Conservation (phyloP, 1,140 invertebrate species). For the Hormaphis cornu region DNA sequence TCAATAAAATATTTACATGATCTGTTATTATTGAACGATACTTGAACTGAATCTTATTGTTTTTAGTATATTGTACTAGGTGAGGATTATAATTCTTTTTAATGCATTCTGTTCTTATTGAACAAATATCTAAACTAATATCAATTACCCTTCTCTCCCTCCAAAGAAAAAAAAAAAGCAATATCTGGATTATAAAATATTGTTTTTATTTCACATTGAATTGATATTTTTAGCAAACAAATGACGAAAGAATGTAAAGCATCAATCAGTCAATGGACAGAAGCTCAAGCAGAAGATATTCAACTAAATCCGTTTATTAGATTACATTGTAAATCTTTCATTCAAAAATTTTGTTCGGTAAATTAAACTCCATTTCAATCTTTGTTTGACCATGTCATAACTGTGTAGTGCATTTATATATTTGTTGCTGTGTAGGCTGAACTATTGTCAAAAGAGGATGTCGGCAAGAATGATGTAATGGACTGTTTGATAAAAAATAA, state of each 20-base stretch:
- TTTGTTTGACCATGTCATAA: no score
- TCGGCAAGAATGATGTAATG: slow-evolving; percentile 60
- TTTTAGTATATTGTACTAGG: no score
- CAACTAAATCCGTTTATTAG: slow-evolving; percentile 79
- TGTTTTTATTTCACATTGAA: no score
- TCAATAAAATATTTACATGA: no score
- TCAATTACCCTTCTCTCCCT: no score
- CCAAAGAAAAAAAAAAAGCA: no score
- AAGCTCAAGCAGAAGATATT: slow-evolving; percentile 74
- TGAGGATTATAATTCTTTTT: no score
- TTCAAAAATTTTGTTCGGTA: slow-evolving; percentile 71
- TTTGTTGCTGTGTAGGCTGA: not conserved
- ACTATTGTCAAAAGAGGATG: slow-evolving; percentile 9
- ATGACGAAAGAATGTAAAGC: slow-evolving; percentile 50
- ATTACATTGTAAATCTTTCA: slow-evolving; percentile 67
- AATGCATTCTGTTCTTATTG: no score
- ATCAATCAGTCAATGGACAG: slow-evolving; percentile 77
- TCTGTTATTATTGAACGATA: no score
- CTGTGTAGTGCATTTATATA: slow-evolving; percentile 24
- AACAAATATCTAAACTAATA: no score
- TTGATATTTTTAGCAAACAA: slow-evolving; percentile 36
- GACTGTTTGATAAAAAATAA: slow-evolving; percentile 90
- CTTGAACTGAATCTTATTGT: no score
- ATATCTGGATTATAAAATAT: no score
- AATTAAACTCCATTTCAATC: slow-evolving; percentile 32